These are phyloP conservation scores for Pluvialis apricaria DNA, from an alignment of 2,113 vertebrate species.

Conservation along the genomic window DNA sequence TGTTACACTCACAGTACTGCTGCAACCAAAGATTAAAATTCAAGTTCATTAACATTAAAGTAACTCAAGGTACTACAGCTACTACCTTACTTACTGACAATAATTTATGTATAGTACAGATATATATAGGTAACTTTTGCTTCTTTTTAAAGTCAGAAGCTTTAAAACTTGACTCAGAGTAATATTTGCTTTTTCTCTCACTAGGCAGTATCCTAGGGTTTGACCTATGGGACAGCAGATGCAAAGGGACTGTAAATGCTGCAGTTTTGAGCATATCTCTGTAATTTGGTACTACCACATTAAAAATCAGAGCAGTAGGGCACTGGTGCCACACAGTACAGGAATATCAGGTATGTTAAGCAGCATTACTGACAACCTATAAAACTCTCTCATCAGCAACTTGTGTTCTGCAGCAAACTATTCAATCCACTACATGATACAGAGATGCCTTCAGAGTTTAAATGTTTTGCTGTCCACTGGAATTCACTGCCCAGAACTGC, in stretches of 20 bases:
- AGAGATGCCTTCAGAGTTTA: background rate
- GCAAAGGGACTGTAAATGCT: background rate
- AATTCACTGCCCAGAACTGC: background rate
- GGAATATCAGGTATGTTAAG: background rate
- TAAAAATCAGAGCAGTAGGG: background rate
- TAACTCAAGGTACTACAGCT: background rate
- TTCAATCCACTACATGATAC: background rate
- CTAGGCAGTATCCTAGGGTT: background rate
- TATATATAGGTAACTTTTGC: background rate
- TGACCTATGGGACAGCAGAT: background rate
- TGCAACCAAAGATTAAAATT: background rate
- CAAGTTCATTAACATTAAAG: background rate
- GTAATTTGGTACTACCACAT: background rate
- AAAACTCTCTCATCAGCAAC: background rate
- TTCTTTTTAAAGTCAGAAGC: background rate
- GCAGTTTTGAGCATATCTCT: background rate
- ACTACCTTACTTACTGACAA: background rate
- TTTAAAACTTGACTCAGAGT: background rate
- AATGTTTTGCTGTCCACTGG: background rate
- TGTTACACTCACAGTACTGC: background rate
- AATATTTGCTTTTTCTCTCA: background rate
- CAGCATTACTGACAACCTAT: background rate
- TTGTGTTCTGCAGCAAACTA: background rate
- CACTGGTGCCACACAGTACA: background rate
- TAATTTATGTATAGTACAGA: background rate